Conservation (phyloP, 2,113 vertebrate species). For the Chaetura pelagica region DNA sequence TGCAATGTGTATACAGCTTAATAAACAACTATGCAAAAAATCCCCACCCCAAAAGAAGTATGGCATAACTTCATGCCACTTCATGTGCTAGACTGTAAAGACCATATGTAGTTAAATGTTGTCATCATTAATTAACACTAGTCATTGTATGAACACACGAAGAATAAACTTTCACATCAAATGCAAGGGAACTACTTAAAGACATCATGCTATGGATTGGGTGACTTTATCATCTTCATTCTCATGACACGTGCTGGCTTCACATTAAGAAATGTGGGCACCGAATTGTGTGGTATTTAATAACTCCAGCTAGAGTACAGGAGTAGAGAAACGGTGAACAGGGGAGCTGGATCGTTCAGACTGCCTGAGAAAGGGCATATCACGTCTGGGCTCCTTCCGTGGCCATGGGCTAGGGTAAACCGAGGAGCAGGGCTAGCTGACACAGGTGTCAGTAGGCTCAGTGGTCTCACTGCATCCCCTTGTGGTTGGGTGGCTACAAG, state of each 20-base stretch:
- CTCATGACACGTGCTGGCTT: neutral
- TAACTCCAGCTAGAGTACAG: neutral
- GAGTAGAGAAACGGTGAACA: neutral
- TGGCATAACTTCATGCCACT: neutral
- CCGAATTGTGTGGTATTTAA: neutral
- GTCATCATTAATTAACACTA: neutral
- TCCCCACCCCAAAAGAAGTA: rapidly evolving
- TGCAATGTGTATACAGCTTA: neutral
- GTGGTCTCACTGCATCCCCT: slow-evolving; percentile 35
- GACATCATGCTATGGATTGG: neutral
- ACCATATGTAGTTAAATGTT: neutral
- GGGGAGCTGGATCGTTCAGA: neutral
- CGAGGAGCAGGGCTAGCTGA: neutral
- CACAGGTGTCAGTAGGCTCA: neutral
- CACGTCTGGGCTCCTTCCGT: neutral
- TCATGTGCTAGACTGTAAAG: neutral
- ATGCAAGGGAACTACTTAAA: neutral
- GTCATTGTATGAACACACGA: neutral
- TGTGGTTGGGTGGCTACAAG: neutral
- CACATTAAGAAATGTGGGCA: neutral
- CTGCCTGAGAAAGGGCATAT: neutral
- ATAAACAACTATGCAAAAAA: neutral
- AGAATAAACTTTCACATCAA: neutral
- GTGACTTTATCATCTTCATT: neutral
- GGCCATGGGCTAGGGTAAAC: neutral